phyloP scores from a whole-genome alignment of 2,113 vertebrate genomes.

The Amblyopsis rosae region DNA sequence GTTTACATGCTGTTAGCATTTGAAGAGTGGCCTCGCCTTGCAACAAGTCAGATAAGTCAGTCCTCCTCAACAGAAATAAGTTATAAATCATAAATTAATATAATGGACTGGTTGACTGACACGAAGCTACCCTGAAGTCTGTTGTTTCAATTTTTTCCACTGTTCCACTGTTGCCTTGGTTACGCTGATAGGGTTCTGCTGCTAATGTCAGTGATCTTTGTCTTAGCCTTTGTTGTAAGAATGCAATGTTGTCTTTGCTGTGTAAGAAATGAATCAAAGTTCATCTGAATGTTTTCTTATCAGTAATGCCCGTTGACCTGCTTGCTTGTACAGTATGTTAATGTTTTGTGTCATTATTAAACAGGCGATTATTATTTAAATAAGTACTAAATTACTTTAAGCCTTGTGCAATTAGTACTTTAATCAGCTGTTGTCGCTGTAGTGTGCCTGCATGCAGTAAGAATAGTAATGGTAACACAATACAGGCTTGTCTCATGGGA shows the following conservation, averaged over 20 bases:
- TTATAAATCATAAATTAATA: too few species aligned
- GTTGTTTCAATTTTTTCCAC: conserved; percentile 42
- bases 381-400: conserved; percentile 67
- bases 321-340: conserved; percentile 51
- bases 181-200: conserved; percentile 44
- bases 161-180: conserved; percentile 43
- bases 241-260: not conserved
- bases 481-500: conserved; percentile 63
- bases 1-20: too few species aligned
- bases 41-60: too few species aligned
- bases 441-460: conserved; percentile 43
- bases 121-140: conserved; percentile 22
- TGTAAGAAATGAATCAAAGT: not conserved
- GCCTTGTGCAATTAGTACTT: conserved; percentile 69
- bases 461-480: conserved; percentile 77
- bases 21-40: too few species aligned
- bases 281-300: too few species aligned
- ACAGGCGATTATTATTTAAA: conserved; percentile 55
- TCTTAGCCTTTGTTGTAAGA: conserved; percentile 25
- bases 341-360: conserved; percentile 23
- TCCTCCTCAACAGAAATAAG: too few species aligned
- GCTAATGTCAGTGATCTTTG: conserved; percentile 25
- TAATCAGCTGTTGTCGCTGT: conserved; percentile 64
- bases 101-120: too few species aligned
- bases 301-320: conserved; percentile 2